Base-by-base conservation (phyloP, 2,113 vertebrate species). In the Thinocorus orbignyianus region DNA sequence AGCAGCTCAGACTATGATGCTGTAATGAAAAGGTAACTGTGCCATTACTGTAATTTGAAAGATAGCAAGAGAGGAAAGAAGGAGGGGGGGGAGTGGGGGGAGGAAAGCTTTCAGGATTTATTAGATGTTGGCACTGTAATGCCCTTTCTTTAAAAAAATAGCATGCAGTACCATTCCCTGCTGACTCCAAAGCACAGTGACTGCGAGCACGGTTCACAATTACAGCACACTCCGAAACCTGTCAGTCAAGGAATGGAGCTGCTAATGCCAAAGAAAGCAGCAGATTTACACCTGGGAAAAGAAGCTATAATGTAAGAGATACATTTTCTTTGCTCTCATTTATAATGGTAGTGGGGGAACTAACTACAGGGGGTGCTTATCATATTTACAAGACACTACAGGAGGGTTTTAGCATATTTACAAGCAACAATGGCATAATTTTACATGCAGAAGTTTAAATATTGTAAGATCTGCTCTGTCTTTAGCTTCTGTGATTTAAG, bases 351-450 rank as follows among this genome's bases (percentile, higher is more conserved):
- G 62, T 30, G 66, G 64, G 15, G 30, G 33, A 94, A 80, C 66
- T 88, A 92, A 88, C 94, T 93, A 94, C 87, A 94, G 95, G 93
- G 70, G 88, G 71, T 94, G 80, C 76, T 97, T 92, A 95, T 81
- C 90, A 96, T 96, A 97, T 95, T 97, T 97, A 96, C 93, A 92
- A 92, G 93, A 82, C 68, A 19, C 89, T 90, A 81, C 93, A 95
- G 95, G 94, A 96, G 77, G 66, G 28, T 85, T 94, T 97, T 94
- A 97, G 91, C 94, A 92, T 96, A 96, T 95, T 97, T 97, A 96
- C 91, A 96, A 91, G 93, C 70, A 96, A 92, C 77, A 92, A 23
- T 66, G 52, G 73, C 80, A 96, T 77, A 39, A 82, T 93, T 97
- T 94, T 90, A 88, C 76, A 93, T 76, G 73, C 62, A 76, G 80